These are phyloP conservation scores for Parnassius apollo DNA, from an alignment of 2,888 invertebrate genomes.

Conservation along the genomic window DNA sequence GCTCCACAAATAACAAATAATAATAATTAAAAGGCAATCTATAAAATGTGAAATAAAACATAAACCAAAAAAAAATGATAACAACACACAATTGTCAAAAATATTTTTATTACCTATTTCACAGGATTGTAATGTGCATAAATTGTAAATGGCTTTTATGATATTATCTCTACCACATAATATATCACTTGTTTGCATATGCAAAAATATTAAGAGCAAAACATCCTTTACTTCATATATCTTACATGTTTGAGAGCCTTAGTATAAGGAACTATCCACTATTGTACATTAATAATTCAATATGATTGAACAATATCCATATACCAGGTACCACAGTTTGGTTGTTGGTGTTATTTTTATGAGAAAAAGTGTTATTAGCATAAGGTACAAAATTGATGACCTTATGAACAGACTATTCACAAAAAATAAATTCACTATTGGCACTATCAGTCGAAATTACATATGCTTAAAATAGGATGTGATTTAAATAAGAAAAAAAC, in stretches of 20 bases:
- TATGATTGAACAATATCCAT: slow-evolving; percentile 5
- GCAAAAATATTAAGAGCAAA: slow-evolving; percentile 13
- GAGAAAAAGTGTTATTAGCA: background rate
- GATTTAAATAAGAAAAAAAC: slow-evolving; percentile 42
- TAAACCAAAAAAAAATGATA: slow-evolving; percentile 14
- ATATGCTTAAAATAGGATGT: slow-evolving; percentile 37
- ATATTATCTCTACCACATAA: slow-evolving; percentile 33
- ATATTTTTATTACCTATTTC: slow-evolving; percentile 50
- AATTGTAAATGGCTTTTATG: slow-evolving; percentile 27
- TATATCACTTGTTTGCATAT: slow-evolving; percentile 31
- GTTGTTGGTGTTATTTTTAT: slow-evolving; percentile 6
- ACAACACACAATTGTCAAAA: slow-evolving; percentile 37
- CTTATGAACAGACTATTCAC: slow-evolving; percentile 23
- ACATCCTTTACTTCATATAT: slow-evolving; percentile 12
- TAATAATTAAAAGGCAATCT: too few relatives aligned
- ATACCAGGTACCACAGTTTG: slow-evolving; percentile 4
- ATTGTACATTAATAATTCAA: slow-evolving; percentile 4
- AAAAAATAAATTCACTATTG: slow-evolving; percentile 45
- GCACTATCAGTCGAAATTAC: slow-evolving; percentile 57
- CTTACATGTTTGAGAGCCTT: slow-evolving; percentile 18
- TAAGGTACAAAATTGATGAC: background rate
- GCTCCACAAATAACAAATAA: too few relatives aligned
- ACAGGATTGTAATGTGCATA: slow-evolving; percentile 37
- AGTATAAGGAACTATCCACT: slow-evolving; percentile 19
- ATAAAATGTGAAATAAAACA: background rate